phyloP scores from a whole-genome alignment of 2,113 vertebrate species.

The Gallinago jamesoni region DNA sequence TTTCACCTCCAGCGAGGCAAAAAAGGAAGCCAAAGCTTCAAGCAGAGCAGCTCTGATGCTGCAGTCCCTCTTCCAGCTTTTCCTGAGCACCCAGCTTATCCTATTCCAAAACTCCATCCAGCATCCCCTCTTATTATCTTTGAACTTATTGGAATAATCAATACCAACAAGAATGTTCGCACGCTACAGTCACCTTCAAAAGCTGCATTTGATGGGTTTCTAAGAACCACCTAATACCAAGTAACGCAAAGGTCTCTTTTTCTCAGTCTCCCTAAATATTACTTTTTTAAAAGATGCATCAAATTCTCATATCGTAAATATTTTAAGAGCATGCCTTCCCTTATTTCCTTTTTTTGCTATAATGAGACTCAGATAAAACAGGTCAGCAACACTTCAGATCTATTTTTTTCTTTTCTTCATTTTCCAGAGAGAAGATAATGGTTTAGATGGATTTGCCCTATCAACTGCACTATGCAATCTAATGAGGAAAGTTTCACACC shows the following conservation, averaged over 20 bases:
- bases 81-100: background rate
- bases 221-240: background rate
- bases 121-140: background rate
- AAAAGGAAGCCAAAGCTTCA: background rate
- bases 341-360: background rate
- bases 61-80: background rate
- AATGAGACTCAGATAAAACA: background rate
- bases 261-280: background rate
- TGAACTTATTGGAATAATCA: background rate
- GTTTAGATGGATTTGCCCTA: constrained; percentile 15
- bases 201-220: background rate
- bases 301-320: background rate
- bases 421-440: background rate
- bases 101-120: background rate
- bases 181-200: background rate
- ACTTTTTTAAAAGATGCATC: background rate
- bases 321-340: background rate
- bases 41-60: background rate
- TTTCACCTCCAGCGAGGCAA: background rate
- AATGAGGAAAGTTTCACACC: constrained; percentile 40
- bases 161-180: background rate
- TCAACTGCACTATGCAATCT: background rate
- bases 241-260: background rate
- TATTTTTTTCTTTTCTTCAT: background rate
- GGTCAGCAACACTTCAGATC: background rate